Base-by-base conservation (phyloP, 2,888 invertebrate genomes). In the Athrips mouffetella region DNA sequence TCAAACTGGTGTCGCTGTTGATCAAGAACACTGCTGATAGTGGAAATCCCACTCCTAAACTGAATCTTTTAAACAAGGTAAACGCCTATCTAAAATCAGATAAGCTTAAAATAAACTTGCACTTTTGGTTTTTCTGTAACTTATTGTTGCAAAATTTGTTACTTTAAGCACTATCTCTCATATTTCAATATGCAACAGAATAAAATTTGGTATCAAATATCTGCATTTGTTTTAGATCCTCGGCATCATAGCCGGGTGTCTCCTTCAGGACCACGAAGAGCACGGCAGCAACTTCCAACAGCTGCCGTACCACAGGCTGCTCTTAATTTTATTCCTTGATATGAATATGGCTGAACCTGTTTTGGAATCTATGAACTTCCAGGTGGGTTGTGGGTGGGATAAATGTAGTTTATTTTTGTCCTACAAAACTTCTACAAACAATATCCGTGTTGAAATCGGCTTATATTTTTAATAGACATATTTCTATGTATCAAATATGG, bases 251-350 rank as follows among this genome's bases (percentile, higher is more conserved):
- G 96, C 98, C 4, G 98, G 98, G 1, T 98, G 98, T 48, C 87
- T 99, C 51, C 89, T 98, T 47, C 97, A 98, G 82, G 99, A 99
- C 76, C 99, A 99, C 65, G 99, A 99, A 58, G 92, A 95, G 57
- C 93, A 96, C 41, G 92, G 93, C 49, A 91, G 92, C 0, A 96
- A 96, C 55, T 99, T 99, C 88, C 98, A 99, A 72, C 98, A 99
- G 81, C 89, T 99, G 67, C 98, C 99, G 1, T 99, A 99, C 82
- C 98, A 99, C 76, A 92, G 99, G 44, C 94, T 99, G 56, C 94
- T 99, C 66, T 94, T 99, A 54, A 97, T 98, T 92, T 91, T 99
- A 37, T 99, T 99, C 84, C 91, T 98, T 54, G 99, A 99, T 73
- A 91, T 99, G 70, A 98, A 97, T 74, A 94, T 95, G 57, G 96